Conservation (phyloP, 2,113 vertebrate genomes). For the Neolamprologus falcicula region DNA sequence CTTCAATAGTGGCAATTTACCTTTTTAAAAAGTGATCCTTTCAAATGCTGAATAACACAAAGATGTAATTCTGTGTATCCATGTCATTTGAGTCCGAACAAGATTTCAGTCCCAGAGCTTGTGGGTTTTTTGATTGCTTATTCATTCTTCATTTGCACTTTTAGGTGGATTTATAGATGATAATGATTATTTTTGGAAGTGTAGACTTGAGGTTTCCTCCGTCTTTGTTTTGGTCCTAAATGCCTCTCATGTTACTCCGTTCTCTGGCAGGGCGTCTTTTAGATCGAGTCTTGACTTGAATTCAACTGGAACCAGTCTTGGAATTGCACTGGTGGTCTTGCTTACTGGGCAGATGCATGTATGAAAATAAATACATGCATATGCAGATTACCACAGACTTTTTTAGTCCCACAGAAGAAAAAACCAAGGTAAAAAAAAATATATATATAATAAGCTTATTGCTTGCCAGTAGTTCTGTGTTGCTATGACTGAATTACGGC, state of each 20-base stretch:
- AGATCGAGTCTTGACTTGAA: constrained; percentile 14
- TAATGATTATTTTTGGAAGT: background rate
- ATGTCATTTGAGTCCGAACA: background rate
- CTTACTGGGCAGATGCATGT: background rate
- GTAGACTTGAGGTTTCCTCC: background rate
- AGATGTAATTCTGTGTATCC: background rate
- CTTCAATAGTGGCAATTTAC: background rate
- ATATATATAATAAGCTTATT: constrained; percentile 43
- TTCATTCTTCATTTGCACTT: background rate
- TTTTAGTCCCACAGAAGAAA: constrained; percentile 39
- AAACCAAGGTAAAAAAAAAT: constrained; percentile 13
- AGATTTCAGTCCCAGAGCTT: background rate
- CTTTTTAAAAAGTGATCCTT: background rate
- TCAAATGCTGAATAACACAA: background rate
- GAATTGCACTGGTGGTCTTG: constrained; percentile 26
- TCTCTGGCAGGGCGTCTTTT: background rate
- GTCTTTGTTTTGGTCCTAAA: background rate
- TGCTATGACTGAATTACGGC: constrained; percentile 65
- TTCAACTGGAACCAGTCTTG: constrained; percentile 23
- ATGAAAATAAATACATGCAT: background rate
- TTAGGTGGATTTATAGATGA: background rate
- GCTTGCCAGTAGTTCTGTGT: constrained; percentile 33
- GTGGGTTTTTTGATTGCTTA: background rate
- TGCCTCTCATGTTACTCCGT: background rate
- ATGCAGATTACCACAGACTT: constrained; percentile 5